Conservation (phyloP, 1,140 invertebrate species). For the Habropoda laboriosa region DNA sequence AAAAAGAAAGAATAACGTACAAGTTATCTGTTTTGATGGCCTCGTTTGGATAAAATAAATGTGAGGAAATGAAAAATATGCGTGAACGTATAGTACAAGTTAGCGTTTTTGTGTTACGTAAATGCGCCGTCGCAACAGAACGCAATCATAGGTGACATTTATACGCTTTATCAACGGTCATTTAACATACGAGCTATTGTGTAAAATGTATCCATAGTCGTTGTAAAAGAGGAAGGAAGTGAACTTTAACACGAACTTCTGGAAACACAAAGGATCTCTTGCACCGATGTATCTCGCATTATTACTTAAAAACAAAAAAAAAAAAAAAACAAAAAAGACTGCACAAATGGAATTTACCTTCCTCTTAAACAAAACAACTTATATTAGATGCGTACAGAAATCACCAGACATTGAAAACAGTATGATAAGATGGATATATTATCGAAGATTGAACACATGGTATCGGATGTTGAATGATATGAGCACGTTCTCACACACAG, state of each 20-base stretch:
- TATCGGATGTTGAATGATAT: slow-evolving; percentile 1
- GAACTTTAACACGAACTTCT: slow-evolving; percentile 1
- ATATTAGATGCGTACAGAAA: slow-evolving; percentile 27
- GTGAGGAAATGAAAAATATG: neutral
- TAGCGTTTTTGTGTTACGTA: neutral
- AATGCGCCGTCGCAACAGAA: neutral
- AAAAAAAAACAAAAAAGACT: slow-evolving; percentile 26
- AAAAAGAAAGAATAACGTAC: neutral
- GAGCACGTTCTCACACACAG: no score
- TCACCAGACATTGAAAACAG: neutral
- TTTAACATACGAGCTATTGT: slow-evolving; percentile 26
- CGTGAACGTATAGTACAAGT: neutral
- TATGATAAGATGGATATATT: slow-evolving; percentile 17
- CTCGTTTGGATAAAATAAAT: slow-evolving; percentile 8
- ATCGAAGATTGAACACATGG: neutral
- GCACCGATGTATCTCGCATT: slow-evolving; percentile 34
- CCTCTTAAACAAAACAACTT: slow-evolving; percentile 18
- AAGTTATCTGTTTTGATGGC: neutral
- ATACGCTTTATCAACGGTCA: slow-evolving; percentile 36
- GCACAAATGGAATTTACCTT: slow-evolving; percentile 48
- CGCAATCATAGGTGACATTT: slow-evolving; percentile 53
- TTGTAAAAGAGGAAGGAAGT: slow-evolving; percentile 47
- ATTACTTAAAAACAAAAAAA: slow-evolving; percentile 29
- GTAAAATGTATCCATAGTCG: slow-evolving; percentile 36
- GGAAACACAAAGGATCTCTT: slow-evolving; percentile 31